Evolutionary conservation across 2,113 vertebrate genomes (phyloP), one percentile per base, ranked within the genome.

Genomic region (Synodontis membranacea): DNA sequence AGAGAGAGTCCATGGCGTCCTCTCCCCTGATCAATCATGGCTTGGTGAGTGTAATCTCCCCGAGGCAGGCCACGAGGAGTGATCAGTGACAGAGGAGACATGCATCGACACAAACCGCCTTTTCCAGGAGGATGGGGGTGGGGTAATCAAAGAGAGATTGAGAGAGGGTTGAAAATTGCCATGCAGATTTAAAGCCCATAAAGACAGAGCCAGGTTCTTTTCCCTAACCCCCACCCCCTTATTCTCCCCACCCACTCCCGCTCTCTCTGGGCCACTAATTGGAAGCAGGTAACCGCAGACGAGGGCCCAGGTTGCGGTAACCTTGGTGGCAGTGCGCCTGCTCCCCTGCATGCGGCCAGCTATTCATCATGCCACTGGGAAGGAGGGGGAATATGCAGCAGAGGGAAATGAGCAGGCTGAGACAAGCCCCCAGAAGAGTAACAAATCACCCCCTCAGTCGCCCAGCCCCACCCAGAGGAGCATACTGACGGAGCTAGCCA

Each of bases 131-230:
- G 84, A 84, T 52, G 64, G 87, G 88, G 91, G 91, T 62, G 90
- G 91, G 91, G 93, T 93, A 94, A 95, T 94, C 91, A 93, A 84
- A 91, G 88, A 84, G 89, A 91, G 91, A 92, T 92, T 91, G 91
- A 91, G 89, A 88, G 90, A 89, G 89, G 90, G 85, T 84, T 81
- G 91, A 91, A 94, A 94, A 95, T 94, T 94, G 92, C 92, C 92
- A 94, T 95, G 95, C 93, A 95, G 93, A 94, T 95, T 95, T 95
- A 94, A 92, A 93, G 92, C 90, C 92, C 89, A 91, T 93, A 93
- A 93, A 90, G 88, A 91, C 52, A 68, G 89, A 92, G 91, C 91
- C 91, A 91, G 92, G 90, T 89, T 91, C 72, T 90, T 85, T 83
- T 88, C 86, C 88, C 78, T 75, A 21, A 39, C 50, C 60, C 68